phyloP scores from a whole-genome alignment of 2,888 invertebrate species.

The Drosophila seclusa region DNA sequence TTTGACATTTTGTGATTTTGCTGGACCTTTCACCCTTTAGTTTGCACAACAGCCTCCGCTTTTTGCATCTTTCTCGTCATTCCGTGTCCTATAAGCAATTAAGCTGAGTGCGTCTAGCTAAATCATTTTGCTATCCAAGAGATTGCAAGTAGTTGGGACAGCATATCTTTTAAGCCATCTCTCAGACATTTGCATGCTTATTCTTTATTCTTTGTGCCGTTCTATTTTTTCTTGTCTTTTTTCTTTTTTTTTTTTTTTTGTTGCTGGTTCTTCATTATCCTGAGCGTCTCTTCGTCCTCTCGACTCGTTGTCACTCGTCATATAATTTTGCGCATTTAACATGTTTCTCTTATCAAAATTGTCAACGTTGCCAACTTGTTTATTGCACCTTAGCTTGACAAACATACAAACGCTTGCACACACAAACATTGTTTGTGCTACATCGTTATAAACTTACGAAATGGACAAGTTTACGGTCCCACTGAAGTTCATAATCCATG shows the following conservation, averaged over 20 bases:
- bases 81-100: constrained; percentile 46
- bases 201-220: constrained; percentile 61
- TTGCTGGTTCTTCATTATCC: background rate
- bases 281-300: background rate
- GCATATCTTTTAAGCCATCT: constrained; percentile 11
- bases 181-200: constrained; percentile 58
- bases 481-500: constrained; percentile 19
- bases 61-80: background rate
- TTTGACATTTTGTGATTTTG: constrained; percentile 10
- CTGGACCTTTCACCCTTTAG: constrained; percentile 2
- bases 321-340: constrained; percentile 63
- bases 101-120: constrained; percentile 51
- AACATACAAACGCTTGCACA: constrained; percentile 19
- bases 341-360: constrained; percentile 68
- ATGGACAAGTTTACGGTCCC: constrained; percentile 34
- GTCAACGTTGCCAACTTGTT: constrained; percentile 68
- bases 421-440: background rate
- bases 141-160: constrained; percentile 17
- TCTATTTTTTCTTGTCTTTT: constrained; percentile 10
- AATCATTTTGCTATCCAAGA: constrained; percentile 53
- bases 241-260: background rate
- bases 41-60: background rate
- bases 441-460: constrained; percentile 7
- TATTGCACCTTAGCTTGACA: constrained; percentile 66
- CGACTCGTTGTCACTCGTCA: constrained; percentile 44